Base-by-base conservation (phyloP, 1,140 invertebrate species). In the Argopecten irradians region DNA sequence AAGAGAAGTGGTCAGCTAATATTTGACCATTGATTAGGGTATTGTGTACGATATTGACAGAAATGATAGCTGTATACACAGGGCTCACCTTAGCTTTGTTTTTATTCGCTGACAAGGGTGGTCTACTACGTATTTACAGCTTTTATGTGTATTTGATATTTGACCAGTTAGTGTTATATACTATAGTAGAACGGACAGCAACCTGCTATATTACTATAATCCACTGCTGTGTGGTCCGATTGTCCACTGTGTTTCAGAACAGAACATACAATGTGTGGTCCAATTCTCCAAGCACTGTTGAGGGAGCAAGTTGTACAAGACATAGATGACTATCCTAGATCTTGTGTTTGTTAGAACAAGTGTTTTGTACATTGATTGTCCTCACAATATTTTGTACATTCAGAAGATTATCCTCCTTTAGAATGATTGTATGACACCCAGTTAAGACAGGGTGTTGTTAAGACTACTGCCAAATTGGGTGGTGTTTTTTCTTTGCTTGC, bases 11-110 rank as follows among this genome's bases (percentile, higher is more conserved):
- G 55, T 71, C 55, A 71, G 55, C 55, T 28, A 71, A 71, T 71
- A 71, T 71, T 71, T 71, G 55, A 71, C 55, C 55, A 71, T 71
- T 71, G 55, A 71, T 71, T 71, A 71, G 55, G 55, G 28, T n/a
- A 11, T 22, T 5, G 55, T 28, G 28, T 71, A 71, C 55, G n/a
- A 3, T 71, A n/a, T 71, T 71, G 8, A 71, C 55, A 71, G 22
- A 28, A 28, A n/a, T 71, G 55, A 71, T 71, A 71, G 16, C 55
- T 71, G n/a, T 71, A 71, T 28, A 39, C 5, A 13, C 36, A 71
- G 55, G 28, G 55, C 5, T 3, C 19, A 3, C 55, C 5, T 1
- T 11, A 3, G 55, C 55, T 71, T 71, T 71, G 55, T 71, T 71
- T 71, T 71, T 71, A n/a, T 22, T n/a, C 55, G 28, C 22, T 28